phyloP scores from a whole-genome alignment of 2,797 vertebrate genomes.

The Schizothorax lantsangensis region DNA sequence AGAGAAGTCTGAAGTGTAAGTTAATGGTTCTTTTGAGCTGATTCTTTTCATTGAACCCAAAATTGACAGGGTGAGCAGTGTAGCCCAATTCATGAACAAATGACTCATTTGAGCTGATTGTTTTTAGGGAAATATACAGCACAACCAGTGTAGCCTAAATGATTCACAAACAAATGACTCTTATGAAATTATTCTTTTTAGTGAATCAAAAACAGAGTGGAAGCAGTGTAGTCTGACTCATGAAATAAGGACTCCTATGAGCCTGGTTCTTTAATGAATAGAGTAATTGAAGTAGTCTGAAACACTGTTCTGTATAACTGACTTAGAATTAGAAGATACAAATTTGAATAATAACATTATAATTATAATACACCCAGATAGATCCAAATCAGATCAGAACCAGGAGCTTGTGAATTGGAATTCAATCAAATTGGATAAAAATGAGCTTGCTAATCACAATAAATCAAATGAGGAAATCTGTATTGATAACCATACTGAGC shows the following conservation, averaged over 20 bases:
- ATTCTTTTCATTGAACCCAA: neutral
- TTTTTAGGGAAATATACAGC: neutral
- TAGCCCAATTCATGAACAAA: neutral
- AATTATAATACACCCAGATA: neutral
- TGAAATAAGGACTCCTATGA: neutral
- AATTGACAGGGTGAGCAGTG: neutral
- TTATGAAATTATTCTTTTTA: neutral
- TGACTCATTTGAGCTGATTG: neutral
- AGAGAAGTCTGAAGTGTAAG: neutral
- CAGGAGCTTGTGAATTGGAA: neutral
- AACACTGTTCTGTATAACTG: neutral
- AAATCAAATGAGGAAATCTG: neutral
- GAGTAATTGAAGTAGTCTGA: neutral
- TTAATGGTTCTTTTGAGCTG: neutral
- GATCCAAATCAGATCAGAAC: neutral
- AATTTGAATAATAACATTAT: neutral
- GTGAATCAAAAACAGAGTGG: neutral
- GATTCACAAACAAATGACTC: neutral
- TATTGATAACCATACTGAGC: neutral
- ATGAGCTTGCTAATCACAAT: neutral
- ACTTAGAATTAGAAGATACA: neutral
- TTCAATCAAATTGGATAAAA: neutral
- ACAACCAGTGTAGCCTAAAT: neutral
- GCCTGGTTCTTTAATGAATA: neutral
- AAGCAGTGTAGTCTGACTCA: neutral